These are phyloP conservation scores for Hippocampus kuda DNA, from an alignment of 2,797 vertebrate species.

Conservation along the genomic window DNA sequence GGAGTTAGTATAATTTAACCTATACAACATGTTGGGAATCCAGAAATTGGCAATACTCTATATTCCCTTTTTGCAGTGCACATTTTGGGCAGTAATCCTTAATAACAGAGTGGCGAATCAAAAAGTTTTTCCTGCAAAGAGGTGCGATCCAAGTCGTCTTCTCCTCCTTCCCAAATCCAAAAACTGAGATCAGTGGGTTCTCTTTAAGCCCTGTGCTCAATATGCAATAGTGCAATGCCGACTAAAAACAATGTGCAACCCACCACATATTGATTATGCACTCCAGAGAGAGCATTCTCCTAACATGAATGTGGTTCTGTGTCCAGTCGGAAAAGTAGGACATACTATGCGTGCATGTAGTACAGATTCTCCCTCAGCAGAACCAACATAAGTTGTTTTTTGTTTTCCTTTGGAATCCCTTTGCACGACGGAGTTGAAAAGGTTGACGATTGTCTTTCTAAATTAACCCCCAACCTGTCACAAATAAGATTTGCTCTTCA, in stretches of 20 bases:
- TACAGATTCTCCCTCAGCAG: background rate
- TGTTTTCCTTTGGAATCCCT: background rate
- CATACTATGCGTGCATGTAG: background rate
- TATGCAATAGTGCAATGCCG: slow-evolving; percentile 34
- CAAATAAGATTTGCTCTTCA: slow-evolving; percentile 13
- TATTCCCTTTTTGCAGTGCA: background rate
- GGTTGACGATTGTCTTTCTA: background rate
- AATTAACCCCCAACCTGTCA: background rate
- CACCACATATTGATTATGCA: slow-evolving; percentile 28
- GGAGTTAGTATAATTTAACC: background rate
- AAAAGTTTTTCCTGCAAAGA: background rate
- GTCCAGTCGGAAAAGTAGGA: background rate
- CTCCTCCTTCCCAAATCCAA: background rate
- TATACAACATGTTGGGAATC: background rate
- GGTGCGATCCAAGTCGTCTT: background rate
- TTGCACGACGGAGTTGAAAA: background rate
- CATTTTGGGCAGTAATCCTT: background rate
- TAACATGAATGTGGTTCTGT: background rate
- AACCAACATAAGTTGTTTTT: background rate
- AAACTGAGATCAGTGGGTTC: slow-evolving; percentile 53
- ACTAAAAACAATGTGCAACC: slow-evolving; percentile 25
- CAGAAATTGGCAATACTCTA: background rate
- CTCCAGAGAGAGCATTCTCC: slow-evolving; percentile 1
- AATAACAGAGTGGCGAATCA: background rate
- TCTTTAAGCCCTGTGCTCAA: slow-evolving; percentile 25